Evolutionary conservation across 1,140 invertebrate species (phyloP), one percentile per base, ranked within the genome.

Genomic region (Pogonomyrmex californicus): DNA sequence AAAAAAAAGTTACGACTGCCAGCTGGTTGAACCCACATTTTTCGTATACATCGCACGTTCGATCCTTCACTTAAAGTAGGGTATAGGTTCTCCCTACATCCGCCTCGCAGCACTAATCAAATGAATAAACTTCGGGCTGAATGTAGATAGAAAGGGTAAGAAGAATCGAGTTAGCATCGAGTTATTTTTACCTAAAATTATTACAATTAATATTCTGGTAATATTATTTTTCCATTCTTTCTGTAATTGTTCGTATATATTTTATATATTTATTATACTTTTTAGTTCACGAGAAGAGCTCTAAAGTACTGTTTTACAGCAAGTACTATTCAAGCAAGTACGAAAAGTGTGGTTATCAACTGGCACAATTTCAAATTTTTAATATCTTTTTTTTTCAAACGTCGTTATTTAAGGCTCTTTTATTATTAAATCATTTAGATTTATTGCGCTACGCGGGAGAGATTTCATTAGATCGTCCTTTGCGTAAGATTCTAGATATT

Each of bases 41-140:
- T 65, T 83, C 66, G 76, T 82, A 86, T 51, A 63, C 78, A 38
- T 71, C 30, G 63, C 78, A 86, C 78, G 85, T 86, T 82, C 56
- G 56, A 86, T 86, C 65, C 54, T 47, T 86, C 54, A 86, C 63
- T 68, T 76, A 81, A 75, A 83, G 71, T 62, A 76, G 62, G 60
- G 38, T 49, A 49, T 33, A 68, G 56, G 41, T 49, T 51, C 47
- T 58, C 17, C 49, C 68, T 33, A 23, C 14, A 60, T 73, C 4
- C 30, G 10, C 17, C n/a, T n/a, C 58, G 54, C 44, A 63, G 41
- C 71, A 75, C 56, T 71, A 86, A 86, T 86, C 78, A 71, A 86
- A 70, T 73, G 41, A 86, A 71, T 83, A 86, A 71, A 86, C 44
- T 83, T 86, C 14, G 1, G 71, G 30, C 36, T 86, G 62, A 65